Conservation (phyloP, 2,888 invertebrate species). For the Watsonalla cultraria region DNA sequence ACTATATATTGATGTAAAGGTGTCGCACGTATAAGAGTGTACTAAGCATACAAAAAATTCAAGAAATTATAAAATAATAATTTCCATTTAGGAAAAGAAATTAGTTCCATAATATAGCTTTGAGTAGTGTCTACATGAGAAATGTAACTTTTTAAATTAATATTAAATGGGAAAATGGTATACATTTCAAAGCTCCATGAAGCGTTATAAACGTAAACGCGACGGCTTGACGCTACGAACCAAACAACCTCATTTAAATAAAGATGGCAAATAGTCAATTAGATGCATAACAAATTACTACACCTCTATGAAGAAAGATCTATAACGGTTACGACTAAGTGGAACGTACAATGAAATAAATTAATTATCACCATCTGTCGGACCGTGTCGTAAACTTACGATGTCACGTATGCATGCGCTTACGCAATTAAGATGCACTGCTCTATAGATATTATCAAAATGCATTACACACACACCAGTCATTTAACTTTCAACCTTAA, state of each 20-base stretch:
- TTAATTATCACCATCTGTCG: conserved; percentile 24
- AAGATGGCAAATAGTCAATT: neutral
- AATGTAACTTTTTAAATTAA: too few species aligned
- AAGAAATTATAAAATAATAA: too few species aligned
- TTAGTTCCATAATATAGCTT: too few species aligned
- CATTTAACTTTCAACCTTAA: conserved; percentile 8
- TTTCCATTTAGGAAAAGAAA: too few species aligned
- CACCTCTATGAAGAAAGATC: neutral
- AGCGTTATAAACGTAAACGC: too few species aligned
- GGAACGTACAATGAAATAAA: conserved; percentile 17
- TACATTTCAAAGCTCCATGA: too few species aligned
- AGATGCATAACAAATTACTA: neutral
- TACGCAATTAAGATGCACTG: conserved; percentile 55
- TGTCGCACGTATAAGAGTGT: too few species aligned
- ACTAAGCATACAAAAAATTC: too few species aligned
- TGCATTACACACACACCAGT: conserved; percentile 4
- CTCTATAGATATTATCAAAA: conserved; percentile 38
- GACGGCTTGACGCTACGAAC: too few species aligned
- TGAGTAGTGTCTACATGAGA: too few species aligned
- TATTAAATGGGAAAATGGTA: too few species aligned
- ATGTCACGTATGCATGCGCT: conserved; percentile 42
- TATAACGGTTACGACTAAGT: conserved; percentile 20
- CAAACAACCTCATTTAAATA: neutral
- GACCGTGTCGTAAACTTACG: conserved; percentile 32
- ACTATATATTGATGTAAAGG: too few species aligned